Conservation (phyloP, 2,113 vertebrate species). For the Clinocottus analis region DNA sequence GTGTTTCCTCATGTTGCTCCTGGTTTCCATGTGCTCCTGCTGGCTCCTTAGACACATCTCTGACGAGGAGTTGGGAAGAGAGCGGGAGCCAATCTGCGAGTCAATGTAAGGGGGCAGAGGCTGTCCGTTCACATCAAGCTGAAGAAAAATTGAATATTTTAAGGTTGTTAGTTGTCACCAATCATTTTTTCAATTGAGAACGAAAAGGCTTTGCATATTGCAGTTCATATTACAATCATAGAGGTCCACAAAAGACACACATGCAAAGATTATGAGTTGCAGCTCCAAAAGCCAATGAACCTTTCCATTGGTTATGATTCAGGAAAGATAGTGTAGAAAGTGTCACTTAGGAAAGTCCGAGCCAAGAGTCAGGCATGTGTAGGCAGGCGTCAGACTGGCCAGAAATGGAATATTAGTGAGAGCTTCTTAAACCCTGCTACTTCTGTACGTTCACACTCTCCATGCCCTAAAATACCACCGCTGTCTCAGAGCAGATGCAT, state of each 20-base stretch:
- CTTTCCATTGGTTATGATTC: background rate
- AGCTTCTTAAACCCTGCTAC: background rate
- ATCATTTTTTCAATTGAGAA: background rate
- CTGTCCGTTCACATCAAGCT: conserved; percentile 78
- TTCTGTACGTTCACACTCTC: background rate
- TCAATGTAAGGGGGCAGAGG: conserved; percentile 82
- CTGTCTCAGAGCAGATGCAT: background rate
- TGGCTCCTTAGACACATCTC: conserved; percentile 92
- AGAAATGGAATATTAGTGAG: background rate
- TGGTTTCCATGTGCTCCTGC: conserved; percentile 87
- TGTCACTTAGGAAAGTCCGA: background rate
- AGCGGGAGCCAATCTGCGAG: conserved; percentile 83
- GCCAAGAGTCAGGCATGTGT: background rate
- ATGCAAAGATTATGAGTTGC: background rate
- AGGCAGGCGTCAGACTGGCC: background rate
- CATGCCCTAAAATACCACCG: background rate
- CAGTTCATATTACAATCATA: conserved; percentile 4
- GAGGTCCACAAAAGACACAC: conserved; percentile 2
- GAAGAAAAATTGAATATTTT: conserved; percentile 2
- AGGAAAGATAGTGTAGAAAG: background rate
- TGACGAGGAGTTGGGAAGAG: conserved; percentile 91
- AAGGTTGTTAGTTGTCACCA: background rate
- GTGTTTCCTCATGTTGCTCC: conserved; percentile 90
- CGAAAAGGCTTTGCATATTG: background rate
- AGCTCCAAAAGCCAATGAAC: background rate